phyloP scores from a whole-genome alignment of 2,888 invertebrate genomes.

The Cryptophagus acutangulus region DNA sequence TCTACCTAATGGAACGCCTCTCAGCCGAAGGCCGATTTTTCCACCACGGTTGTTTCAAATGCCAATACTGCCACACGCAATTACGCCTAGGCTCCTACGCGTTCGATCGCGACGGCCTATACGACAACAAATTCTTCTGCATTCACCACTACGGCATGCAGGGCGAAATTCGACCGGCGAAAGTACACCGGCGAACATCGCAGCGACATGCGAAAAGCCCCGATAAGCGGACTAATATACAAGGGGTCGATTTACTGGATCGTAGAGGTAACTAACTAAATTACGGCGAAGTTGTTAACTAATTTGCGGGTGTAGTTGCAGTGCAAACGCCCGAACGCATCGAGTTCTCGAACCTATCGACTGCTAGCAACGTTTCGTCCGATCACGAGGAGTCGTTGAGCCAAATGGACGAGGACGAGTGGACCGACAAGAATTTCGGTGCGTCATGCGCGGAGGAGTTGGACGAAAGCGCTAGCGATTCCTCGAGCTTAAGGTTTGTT shows the following conservation, averaged over 20 bases:
- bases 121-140: slow-evolving; percentile 70
- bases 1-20: slow-evolving; percentile 90
- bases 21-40: slow-evolving; percentile 86
- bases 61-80: slow-evolving; percentile 84
- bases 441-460: slow-evolving; percentile 66
- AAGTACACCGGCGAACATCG: slow-evolving; percentile 36
- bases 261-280: slow-evolving; percentile 26
- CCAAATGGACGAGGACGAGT: slow-evolving; percentile 92
- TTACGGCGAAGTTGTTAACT: too few species aligned
- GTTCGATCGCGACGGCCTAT: slow-evolving; percentile 64
- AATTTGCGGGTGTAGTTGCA: slow-evolving; percentile 20
- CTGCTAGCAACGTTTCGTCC: slow-evolving; percentile 49
- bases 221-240: slow-evolving; percentile 51
- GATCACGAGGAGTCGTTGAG: slow-evolving; percentile 62
- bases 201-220: slow-evolving; percentile 44
- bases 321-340: slow-evolving; percentile 73
- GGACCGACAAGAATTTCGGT: slow-evolving; percentile 90
- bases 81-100: slow-evolving; percentile 75
- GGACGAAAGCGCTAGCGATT: slow-evolving; percentile 58
- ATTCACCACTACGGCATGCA: slow-evolving; percentile 66
- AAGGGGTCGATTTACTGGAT: slow-evolving; percentile 50
- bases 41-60: slow-evolving; percentile 88
- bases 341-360: slow-evolving; percentile 71
- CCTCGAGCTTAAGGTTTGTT: slow-evolving; percentile 49
- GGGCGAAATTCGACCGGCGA: slow-evolving; percentile 47